Conservation (phyloP, 2,797 vertebrate genomes). For the Chelon auratus region DNA sequence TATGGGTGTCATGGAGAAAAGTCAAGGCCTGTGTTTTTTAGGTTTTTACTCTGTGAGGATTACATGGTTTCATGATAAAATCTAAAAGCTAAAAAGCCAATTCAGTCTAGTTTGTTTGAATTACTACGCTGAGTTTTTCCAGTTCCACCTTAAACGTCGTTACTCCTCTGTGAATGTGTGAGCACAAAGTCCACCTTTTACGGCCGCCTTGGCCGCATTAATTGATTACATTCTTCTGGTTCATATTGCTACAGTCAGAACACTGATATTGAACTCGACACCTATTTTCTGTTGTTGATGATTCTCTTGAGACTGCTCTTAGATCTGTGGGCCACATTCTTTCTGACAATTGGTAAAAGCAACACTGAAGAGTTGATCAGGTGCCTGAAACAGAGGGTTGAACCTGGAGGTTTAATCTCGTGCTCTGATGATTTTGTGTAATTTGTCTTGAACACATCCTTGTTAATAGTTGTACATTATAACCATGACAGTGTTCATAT, state of each 20-base stretch:
- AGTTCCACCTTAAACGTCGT: background rate
- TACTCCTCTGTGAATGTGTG: background rate
- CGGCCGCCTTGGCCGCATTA: background rate
- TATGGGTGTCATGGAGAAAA: background rate
- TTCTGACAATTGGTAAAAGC: background rate
- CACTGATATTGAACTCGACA: background rate
- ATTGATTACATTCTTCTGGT: background rate
- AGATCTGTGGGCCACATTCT: background rate
- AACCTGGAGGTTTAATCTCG: background rate
- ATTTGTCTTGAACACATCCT: slow-evolving; percentile 26
- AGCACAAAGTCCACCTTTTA: background rate
- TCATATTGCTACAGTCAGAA: background rate
- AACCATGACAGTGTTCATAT: slow-evolving; percentile 45
- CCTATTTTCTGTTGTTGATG: background rate
- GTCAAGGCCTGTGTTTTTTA: background rate
- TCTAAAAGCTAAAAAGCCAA: background rate
- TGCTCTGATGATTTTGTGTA: slow-evolving; percentile 9
- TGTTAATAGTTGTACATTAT: slow-evolving; percentile 41
- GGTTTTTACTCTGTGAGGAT: too few relatives aligned
- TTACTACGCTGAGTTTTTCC: background rate
- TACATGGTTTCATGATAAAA: too few relatives aligned
- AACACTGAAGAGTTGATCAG: background rate
- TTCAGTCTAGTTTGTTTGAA: background rate
- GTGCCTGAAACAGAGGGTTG: background rate
- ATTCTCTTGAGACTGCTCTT: background rate